phyloP scores from a whole-genome alignment of 2,797 vertebrate genomes.

The Melanotaenia boesemani region DNA sequence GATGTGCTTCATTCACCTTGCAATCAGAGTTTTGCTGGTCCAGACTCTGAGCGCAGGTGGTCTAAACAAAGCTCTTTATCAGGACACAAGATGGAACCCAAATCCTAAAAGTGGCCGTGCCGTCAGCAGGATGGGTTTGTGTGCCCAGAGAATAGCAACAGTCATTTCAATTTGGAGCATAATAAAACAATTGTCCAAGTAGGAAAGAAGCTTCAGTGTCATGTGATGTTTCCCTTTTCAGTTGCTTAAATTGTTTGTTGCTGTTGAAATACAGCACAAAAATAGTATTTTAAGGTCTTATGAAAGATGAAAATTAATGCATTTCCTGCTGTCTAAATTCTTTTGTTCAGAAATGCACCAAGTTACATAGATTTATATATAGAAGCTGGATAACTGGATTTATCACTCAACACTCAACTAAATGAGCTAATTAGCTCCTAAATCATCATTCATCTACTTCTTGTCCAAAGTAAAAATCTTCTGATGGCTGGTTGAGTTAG shows the following conservation, averaged over 20 bases:
- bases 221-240: constrained; percentile 1
- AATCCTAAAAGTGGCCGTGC: constrained; percentile 40
- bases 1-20: constrained; percentile 44
- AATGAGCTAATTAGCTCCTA: too few species aligned
- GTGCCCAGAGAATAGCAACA: constrained; percentile 37
- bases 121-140: constrained; percentile 33
- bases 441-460: too few species aligned
- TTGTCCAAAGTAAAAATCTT: too few species aligned
- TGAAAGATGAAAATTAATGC: too few species aligned
- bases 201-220: constrained; percentile 8
- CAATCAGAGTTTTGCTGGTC: constrained; percentile 59
- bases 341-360: too few species aligned
- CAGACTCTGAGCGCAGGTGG: constrained; percentile 69
- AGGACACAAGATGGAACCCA: constrained; percentile 57
- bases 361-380: too few species aligned
- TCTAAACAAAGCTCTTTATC: constrained; percentile 61
- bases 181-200: constrained; percentile 12
- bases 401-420: too few species aligned
- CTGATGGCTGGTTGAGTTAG: too few species aligned
- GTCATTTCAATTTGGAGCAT: constrained; percentile 57
- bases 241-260: neutral
- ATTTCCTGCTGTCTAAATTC: too few species aligned
- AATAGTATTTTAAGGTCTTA: too few species aligned
- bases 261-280: too few species aligned
- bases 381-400: too few species aligned